These are phyloP conservation scores for Pluvialis apricaria DNA, from an alignment of 2,113 vertebrate genomes.

Conservation along the genomic window DNA sequence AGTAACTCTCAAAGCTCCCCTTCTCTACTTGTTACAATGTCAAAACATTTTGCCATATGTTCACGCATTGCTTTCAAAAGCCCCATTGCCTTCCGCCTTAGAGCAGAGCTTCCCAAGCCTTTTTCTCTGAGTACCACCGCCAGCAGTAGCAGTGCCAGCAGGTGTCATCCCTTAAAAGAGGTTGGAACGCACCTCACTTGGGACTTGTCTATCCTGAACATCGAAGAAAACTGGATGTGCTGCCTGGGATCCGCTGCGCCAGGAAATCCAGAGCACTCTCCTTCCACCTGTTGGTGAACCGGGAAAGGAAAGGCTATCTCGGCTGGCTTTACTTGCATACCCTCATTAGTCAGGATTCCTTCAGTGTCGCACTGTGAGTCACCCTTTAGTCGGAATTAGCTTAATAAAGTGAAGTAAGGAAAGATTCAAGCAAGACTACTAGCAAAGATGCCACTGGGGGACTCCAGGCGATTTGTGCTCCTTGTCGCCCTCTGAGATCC, in stretches of 20 bases:
- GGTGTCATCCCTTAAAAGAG: not conserved
- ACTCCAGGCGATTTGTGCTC: not conserved
- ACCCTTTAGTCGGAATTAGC: not conserved
- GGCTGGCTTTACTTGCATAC: not conserved
- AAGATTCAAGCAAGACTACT: not conserved
- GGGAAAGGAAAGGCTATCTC: not conserved
- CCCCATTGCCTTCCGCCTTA: not conserved
- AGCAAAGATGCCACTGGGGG: not conserved
- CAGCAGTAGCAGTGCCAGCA: not conserved
- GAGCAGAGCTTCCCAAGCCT: not conserved
- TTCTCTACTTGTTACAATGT: not conserved
- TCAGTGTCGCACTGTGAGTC: not conserved
- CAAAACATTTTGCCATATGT: constrained; percentile 49
- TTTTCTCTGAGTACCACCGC: not conserved
- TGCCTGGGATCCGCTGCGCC: not conserved
- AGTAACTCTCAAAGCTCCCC: constrained; percentile 19
- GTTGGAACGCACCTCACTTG: not conserved
- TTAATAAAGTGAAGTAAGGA: not conserved
- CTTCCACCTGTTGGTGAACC: not conserved
- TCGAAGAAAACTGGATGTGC: not conserved
- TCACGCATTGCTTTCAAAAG: not conserved
- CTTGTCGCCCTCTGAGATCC: not conserved
- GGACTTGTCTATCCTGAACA: not conserved
- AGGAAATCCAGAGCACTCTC: not conserved
- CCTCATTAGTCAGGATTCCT: not conserved